phyloP scores from a whole-genome alignment of 1,140 invertebrate genomes.

The Zaprionus davidi region DNA sequence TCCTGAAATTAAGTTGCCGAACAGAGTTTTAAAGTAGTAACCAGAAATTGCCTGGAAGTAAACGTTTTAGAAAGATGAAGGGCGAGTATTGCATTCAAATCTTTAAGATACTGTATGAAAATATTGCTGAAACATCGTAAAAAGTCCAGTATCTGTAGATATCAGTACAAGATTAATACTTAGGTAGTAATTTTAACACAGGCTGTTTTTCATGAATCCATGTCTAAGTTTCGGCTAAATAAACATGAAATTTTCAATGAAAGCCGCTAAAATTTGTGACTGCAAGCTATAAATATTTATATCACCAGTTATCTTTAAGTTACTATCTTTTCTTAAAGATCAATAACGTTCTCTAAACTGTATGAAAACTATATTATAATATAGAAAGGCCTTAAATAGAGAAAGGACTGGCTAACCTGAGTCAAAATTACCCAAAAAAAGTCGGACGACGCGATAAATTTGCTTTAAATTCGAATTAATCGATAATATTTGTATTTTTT shows the following conservation, averaged over 20 bases:
- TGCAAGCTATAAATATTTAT: neutral
- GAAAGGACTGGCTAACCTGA: neutral
- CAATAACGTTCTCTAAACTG: too few relatives aligned
- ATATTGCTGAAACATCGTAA: too few relatives aligned
- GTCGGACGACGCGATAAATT: neutral
- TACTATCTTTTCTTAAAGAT: neutral
- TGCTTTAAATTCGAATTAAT: neutral
- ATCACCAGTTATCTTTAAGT: neutral
- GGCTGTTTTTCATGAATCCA: neutral
- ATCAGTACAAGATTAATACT: too few relatives aligned
- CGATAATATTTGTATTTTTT: neutral
- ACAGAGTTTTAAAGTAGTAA: neutral
- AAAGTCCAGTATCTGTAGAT: too few relatives aligned
- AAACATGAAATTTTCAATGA: neutral
- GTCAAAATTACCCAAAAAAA: neutral
- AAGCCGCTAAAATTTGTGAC: neutral
- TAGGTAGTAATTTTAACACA: neutral
- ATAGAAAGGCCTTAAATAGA: neutral
- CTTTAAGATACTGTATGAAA: too few relatives aligned
- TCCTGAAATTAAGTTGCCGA: neutral
- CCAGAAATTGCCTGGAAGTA: neutral
- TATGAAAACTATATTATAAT: neutral
- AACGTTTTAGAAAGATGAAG: too few relatives aligned
- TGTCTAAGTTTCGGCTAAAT: neutral
- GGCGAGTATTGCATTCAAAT: too few relatives aligned